Percentiles rank a stretch among this genome's conserved stretches.
phyloP scores from a whole-genome alignment of 2,888 invertebrate genomes.

The Aphidius colemani region DNA sequence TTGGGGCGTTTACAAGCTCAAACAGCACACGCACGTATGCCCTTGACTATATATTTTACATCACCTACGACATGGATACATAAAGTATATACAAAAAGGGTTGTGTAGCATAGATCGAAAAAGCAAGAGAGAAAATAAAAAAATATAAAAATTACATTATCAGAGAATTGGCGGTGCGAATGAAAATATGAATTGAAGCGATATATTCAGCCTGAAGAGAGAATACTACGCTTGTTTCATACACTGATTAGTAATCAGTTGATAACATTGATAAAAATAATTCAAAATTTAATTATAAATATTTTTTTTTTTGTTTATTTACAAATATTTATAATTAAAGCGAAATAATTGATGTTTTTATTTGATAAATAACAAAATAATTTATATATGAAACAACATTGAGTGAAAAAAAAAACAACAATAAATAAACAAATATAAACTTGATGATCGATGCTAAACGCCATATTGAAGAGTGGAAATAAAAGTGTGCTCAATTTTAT shows the following conservation, averaged over 20 bases:
- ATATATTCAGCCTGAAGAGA: conserved; percentile 26
- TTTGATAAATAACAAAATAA: not conserved
- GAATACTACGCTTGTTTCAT: conserved; percentile 45
- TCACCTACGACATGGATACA: conserved; percentile 16
- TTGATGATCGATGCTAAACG: conserved; percentile 12
- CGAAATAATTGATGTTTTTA: too few species aligned
- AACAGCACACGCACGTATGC: conserved; percentile 30
- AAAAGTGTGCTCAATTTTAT: conserved; percentile 12
- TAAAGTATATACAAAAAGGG: conserved; percentile 19
- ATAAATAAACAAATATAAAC: not conserved
- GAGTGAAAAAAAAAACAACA: not conserved
- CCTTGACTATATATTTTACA: conserved; percentile 13
- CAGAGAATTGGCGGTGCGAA: conserved; percentile 29
- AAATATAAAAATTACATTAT: not conserved
- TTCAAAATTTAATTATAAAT: too few species aligned
- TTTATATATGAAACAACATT: too few species aligned
- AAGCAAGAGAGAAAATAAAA: conserved; percentile 10
- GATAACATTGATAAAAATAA: too few species aligned
- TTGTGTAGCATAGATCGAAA: conserved; percentile 4
- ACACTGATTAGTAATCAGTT: too few species aligned
- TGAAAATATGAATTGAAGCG: conserved; percentile 29
- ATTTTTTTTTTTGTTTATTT: too few species aligned
- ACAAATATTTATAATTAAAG: too few species aligned
- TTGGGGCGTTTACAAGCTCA: conserved; percentile 34
- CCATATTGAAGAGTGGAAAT: conserved; percentile 12